These are phyloP conservation scores for Pantelozetes paolii DNA, from an alignment of 2,888 invertebrate genomes.

Conservation along the genomic window DNA sequence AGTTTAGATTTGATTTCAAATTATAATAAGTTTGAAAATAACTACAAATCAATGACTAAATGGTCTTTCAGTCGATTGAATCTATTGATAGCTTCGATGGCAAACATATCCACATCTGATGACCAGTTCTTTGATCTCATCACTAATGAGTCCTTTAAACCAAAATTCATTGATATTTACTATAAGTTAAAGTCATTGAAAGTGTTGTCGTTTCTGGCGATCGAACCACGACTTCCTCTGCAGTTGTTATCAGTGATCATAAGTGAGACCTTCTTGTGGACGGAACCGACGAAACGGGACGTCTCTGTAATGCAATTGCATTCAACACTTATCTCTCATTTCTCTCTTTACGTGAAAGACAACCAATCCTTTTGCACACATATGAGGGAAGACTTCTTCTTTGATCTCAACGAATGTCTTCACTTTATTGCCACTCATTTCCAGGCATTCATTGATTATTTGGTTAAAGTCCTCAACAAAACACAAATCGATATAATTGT, in stretches of 20 bases:
- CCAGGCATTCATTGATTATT: conserved; percentile 23
- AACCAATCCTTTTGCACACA: conserved; percentile 9
- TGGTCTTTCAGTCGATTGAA: conserved; percentile 27
- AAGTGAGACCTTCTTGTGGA: conserved; percentile 27
- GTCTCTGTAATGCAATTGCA: conserved; percentile 19
- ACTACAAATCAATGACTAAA: not conserved
- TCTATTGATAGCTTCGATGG: conserved; percentile 22
- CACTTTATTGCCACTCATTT: conserved; percentile 5
- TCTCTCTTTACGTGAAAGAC: conserved; percentile 1
- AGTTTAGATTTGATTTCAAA: not conserved
- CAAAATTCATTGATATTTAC: conserved; percentile 10
- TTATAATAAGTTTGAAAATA: not conserved
- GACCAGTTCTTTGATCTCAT: not conserved
- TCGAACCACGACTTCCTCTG: conserved; percentile 21
- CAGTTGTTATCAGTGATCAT: conserved; percentile 11
- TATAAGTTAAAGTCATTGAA: conserved; percentile 22
- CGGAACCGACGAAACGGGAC: conserved; percentile 30
- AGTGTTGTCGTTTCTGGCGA: conserved; percentile 30
- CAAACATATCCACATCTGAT: not conserved
- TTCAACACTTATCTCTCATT: conserved; percentile 24
- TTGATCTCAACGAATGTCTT: conserved; percentile 24
- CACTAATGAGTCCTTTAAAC: conserved; percentile 11
- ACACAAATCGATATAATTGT: conserved; percentile 28
- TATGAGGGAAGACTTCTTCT: conserved; percentile 17
- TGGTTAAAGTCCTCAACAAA: not conserved